These are phyloP conservation scores for Gymnodraco acuticeps DNA, from an alignment of 2,797 vertebrate species.

Conservation along the genomic window DNA sequence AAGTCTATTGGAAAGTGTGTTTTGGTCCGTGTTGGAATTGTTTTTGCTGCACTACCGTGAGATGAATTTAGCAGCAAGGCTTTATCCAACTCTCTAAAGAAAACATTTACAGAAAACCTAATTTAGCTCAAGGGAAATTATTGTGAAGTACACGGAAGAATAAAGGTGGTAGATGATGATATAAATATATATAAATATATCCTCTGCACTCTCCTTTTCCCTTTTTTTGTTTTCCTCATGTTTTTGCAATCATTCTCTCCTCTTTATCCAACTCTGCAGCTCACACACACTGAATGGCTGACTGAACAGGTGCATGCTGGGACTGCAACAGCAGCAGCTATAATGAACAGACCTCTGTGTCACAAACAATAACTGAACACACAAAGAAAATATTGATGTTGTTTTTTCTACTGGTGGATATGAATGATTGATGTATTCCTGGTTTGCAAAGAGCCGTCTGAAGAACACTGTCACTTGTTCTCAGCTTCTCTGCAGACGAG, in stretches of 20 bases:
- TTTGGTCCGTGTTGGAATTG: neutral
- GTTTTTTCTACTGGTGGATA: conserved; percentile 5
- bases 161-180: too few species aligned
- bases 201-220: neutral
- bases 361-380: conserved; percentile 27
- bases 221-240: neutral
- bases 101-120: neutral
- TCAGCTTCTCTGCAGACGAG: conserved; percentile 56
- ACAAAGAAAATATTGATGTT: conserved; percentile 31
- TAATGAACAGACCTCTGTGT: conserved; percentile 39
- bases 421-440: conserved; percentile 22
- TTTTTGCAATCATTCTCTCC: conserved; percentile 16
- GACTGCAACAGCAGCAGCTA: conserved; percentile 75
- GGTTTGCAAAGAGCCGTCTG: conserved; percentile 66
- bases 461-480: conserved; percentile 83
- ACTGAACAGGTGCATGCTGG: conserved; percentile 77
- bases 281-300: conserved; percentile 74
- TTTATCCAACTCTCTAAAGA: neutral
- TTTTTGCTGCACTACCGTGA: neutral
- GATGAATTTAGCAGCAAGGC: neutral
- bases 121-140: too few species aligned
- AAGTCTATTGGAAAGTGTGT: neutral
- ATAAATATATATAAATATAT: neutral
- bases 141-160: too few species aligned
- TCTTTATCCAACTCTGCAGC: conserved; percentile 62